Evolutionary conservation across 1,140 invertebrate species (phyloP).

Genomic region (Lysiphlebus fabarum): DNA sequence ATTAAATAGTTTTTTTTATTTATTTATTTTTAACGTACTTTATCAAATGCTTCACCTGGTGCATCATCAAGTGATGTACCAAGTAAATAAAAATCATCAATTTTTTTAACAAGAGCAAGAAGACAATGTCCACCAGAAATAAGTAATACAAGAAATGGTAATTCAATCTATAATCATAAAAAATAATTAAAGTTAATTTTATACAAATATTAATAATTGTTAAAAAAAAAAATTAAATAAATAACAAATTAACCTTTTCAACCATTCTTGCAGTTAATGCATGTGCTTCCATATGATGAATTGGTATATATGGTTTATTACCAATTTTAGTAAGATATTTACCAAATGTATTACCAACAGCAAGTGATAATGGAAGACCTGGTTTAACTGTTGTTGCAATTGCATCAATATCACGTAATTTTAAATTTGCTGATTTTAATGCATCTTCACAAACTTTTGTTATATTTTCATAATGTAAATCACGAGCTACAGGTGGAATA

Average conservation of each 20-base stretch:
- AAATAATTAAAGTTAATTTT: constrained; percentile 24
- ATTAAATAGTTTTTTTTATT: not conserved
- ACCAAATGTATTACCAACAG: constrained; percentile 81
- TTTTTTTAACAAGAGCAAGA: constrained; percentile 70
- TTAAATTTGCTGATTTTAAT: constrained; percentile 63
- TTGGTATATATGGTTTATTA: constrained; percentile 86
- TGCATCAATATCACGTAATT: constrained; percentile 77
- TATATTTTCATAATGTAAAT: constrained; percentile 80
- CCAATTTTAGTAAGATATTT: constrained; percentile 69
- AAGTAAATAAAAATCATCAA: constrained; percentile 76
- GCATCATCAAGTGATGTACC: constrained; percentile 80
- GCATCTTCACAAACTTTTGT: constrained; percentile 69
- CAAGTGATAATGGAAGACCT: constrained; percentile 75
- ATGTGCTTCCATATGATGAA: constrained; percentile 99
- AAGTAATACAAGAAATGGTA: constrained; percentile 86
- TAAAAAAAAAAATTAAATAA: constrained; percentile 17
- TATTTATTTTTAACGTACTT: constrained; percentile 57
- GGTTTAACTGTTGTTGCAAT: constrained; percentile 88
- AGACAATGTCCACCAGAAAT: constrained; percentile 92
- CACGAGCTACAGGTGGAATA: constrained; percentile 79
- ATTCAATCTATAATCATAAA: constrained; percentile 62
- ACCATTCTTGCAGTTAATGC: constrained; percentile 82
- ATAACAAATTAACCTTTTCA: constrained; percentile 52
- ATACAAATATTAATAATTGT: constrained; percentile 3
- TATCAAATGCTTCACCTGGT: constrained; percentile 89